These are phyloP conservation scores for Marisa cornuarietis DNA, from an alignment of 1,140 invertebrate species.

Conservation along the genomic window DNA sequence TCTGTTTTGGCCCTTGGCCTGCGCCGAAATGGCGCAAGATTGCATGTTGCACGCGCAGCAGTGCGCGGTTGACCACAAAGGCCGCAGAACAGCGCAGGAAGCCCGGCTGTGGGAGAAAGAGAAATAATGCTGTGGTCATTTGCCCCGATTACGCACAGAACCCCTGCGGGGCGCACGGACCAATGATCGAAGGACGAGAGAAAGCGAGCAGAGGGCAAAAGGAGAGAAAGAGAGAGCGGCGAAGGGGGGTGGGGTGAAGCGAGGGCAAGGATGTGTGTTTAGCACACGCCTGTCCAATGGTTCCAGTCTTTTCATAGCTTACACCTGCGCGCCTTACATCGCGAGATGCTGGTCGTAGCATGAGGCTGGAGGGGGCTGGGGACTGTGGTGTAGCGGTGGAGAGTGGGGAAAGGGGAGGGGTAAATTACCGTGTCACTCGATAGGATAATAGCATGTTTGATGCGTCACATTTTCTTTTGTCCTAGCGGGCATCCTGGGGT, in stretches of 20 bases:
- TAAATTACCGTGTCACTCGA: conserved; percentile 11
- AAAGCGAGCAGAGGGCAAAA: background rate
- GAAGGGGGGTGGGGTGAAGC: background rate
- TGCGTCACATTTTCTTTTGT: background rate
- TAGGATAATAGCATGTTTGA: conserved; percentile 6
- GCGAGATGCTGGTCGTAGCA: background rate
- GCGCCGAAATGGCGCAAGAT: no score
- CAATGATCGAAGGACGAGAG: background rate
- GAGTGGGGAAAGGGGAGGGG: background rate
- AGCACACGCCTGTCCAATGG: background rate
- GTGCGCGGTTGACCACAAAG: conserved; percentile 5
- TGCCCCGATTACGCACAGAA: background rate
- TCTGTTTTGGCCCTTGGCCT: no score
- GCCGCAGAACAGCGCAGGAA: background rate
- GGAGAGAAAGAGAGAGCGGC: background rate
- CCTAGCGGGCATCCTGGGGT: background rate
- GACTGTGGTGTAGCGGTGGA: background rate
- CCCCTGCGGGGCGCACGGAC: background rate
- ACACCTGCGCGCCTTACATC: conserved; percentile 3
- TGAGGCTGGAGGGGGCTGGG: background rate
- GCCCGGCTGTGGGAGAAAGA: background rate
- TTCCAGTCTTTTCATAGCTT: background rate
- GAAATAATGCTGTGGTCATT: background rate
- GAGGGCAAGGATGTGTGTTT: background rate
- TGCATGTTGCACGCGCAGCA: background rate